A percentile compares a stretch with the other conserved stretches of the same genome.
Evolutionary conservation across 1,140 invertebrate genomes (phyloP).

Genomic region (Monomorium pharaonis): DNA sequence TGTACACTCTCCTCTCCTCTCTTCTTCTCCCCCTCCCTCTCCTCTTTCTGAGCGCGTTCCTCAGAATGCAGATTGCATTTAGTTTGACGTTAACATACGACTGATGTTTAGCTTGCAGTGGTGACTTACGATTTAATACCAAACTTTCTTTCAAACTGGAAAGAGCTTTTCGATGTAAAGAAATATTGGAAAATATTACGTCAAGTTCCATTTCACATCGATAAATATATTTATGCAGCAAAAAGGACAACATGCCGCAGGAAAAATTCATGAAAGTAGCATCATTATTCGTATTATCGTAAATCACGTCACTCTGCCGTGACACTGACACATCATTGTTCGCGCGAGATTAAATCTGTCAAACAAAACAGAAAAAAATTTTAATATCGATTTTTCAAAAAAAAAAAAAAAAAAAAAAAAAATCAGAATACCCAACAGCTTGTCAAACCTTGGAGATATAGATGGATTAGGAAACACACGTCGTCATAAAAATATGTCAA

Average conservation of each 20-base stretch:
- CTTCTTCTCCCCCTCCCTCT: background rate
- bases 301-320: background rate
- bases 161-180: background rate
- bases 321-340: background rate
- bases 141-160: background rate
- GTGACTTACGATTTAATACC: background rate
- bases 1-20: background rate
- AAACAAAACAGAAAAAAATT: background rate
- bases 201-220: background rate
- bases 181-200: background rate
- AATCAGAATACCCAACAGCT: too few relatives aligned
- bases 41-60: background rate
- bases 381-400: background rate
- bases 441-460: background rate
- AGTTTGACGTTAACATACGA: background rate
- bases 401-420: background rate
- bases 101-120: background rate
- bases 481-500: background rate
- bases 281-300: background rate
- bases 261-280: constrained; percentile 6
- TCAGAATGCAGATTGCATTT: constrained; percentile 23
- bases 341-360: background rate
- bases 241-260: background rate
- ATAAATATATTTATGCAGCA: constrained; percentile 1
- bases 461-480: background rate